A percentile compares a stretch with the other conserved stretches of the same genome.
These are phyloP conservation scores for Leontocebus nigricollis DNA, from an alignment of 2,797 vertebrate species.

Conservation along the genomic window DNA sequence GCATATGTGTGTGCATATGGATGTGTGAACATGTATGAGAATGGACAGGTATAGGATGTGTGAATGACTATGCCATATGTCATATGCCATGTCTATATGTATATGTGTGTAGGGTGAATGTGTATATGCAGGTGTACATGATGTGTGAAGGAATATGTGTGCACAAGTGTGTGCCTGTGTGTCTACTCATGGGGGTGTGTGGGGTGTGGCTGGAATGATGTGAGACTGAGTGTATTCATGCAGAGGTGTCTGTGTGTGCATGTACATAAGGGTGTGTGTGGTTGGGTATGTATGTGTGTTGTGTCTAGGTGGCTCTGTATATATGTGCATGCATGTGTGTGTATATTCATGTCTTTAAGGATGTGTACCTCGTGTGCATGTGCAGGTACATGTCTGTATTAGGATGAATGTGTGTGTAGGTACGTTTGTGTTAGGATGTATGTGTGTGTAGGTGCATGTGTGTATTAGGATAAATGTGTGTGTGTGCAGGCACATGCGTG, in stretches of 20 bases:
- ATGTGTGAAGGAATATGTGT: neutral
- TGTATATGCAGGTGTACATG: accelerated
- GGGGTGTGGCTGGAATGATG: neutral
- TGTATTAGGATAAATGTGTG: too few relatives aligned
- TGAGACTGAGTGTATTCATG: neutral
- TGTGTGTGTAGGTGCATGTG: too few relatives aligned
- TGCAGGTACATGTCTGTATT: too few relatives aligned
- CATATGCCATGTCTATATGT: too few relatives aligned
- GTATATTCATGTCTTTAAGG: accelerated
- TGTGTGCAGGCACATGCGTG: too few relatives aligned
- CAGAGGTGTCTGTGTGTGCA: neutral
- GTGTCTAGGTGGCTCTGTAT: neutral
- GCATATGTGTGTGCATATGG: neutral
- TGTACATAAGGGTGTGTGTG: neutral
- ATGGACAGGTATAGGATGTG: too few relatives aligned
- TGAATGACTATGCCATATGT: too few relatives aligned
- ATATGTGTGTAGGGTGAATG: neutral
- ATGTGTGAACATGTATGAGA: neutral
- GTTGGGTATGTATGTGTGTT: neutral
- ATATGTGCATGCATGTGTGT: too few relatives aligned
- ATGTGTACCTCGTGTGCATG: too few relatives aligned
- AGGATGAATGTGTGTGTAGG: too few relatives aligned
- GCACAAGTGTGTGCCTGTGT: neutral
- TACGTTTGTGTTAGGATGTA: too few relatives aligned
- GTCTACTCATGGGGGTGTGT: neutral